These are phyloP conservation scores for Dicyrtomina minuta DNA, from an alignment of 2,888 invertebrate genomes.

Conservation along the genomic window DNA sequence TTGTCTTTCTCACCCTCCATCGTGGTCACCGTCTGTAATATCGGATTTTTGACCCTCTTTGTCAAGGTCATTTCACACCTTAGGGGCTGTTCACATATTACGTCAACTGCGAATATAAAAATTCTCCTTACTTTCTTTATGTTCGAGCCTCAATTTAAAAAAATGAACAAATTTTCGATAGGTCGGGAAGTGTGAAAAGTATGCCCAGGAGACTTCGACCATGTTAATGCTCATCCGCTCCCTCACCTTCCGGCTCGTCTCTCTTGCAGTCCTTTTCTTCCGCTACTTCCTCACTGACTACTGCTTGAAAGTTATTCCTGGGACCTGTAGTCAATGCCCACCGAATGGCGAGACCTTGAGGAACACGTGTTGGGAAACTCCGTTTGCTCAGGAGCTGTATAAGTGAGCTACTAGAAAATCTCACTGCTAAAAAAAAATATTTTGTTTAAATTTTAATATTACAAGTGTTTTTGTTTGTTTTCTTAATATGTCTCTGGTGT, in stretches of 20 bases:
- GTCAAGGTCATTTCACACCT: too few species aligned
- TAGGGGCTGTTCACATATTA: too few species aligned
- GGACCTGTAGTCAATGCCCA: neutral
- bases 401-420: neutral
- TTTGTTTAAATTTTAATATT: neutral
- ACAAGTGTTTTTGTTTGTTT: neutral
- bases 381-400: constrained; percentile 7
- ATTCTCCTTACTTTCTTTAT: too few species aligned
- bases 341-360: neutral
- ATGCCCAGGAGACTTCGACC: neutral
- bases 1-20: too few species aligned
- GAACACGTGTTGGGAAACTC: constrained; percentile 5
- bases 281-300: neutral
- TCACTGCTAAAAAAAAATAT: neutral
- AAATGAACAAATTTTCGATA: neutral
- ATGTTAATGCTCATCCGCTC: constrained; percentile 4
- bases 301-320: neutral
- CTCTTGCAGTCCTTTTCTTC: neutral
- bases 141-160: too few species aligned
- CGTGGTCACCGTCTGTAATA: too few species aligned
- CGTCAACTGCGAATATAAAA: neutral
- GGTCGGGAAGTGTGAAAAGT: constrained; percentile 5
- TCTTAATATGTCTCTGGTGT: neutral
- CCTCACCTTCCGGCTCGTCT: constrained; percentile 10
- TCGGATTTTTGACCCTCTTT: too few species aligned